Base-by-base conservation (phyloP, 1,140 invertebrate genomes). In the Philopotamus ludificatus region DNA sequence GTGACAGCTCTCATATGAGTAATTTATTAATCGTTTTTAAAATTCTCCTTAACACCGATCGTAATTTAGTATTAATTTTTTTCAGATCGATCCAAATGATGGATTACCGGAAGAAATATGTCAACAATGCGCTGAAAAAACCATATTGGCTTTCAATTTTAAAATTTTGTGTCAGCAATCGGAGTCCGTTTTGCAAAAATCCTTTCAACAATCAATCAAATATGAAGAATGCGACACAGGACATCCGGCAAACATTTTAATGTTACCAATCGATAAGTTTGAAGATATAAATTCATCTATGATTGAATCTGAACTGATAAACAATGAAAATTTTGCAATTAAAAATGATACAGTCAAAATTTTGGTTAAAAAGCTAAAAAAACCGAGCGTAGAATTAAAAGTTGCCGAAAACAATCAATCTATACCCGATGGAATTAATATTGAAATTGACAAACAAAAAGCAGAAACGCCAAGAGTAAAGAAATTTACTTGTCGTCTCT, bases 81-180 rank as follows among this genome's bases (percentile, higher is more conserved):
- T 66, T 28, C 25, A 69, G 67, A 60, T 63, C 3, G 21, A 58
- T 3, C 25, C 53, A 20, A 61, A 57, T 16, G 68, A 70, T 47
- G 68, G 64, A 3, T 28, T 70, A 23, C 64, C 68, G 0, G 61
- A 60, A 60, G 49, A 64, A 39, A 66, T 70, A 23, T 70, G 68
- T 49, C 54, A 64, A 41, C 66, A 25, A 10, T 70, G 68, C 16
- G 34, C 45, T 1, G 68, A 70, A 26, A 70, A 66, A 26, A 55
- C 61, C 1, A 60, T 42, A 23, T 23, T 49, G 4, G 64, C 68
- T 49, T 70, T 66, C 22, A 63, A 70, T 60, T 70, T 70, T 28
- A 70, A 64, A 47, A 8, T 63, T 2, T 44, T 63, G 7, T 64
- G 60, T 20, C 60, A 70, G 49, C 18, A 57, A 16, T 66, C 68